Base-by-base conservation (phyloP, 2,113 vertebrate species). In the Cromileptes altivelis region DNA sequence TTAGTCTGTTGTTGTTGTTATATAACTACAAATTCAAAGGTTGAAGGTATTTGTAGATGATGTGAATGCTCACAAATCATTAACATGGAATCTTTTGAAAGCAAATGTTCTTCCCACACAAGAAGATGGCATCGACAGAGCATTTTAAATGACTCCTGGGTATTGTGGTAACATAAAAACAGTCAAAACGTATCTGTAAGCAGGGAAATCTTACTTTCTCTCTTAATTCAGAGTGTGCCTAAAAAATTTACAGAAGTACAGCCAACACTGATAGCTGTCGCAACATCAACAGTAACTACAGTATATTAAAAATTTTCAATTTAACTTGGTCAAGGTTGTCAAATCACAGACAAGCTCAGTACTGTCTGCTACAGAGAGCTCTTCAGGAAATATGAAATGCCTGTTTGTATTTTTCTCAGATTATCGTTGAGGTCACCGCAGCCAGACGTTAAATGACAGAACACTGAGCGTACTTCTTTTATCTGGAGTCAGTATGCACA, bases 401-500 rank as follows among this genome's bases (percentile, higher is more conserved):
- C 21, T 27, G 17, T 74, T n/a, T 37, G 33, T 37, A 37, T 37
- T 37, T 30, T 5, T 9, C 55, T 60, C 23, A 21, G 42, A 62
- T 62, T 30, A 6, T 3, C 6, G 45, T 14, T 21, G 25, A 85
- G 49, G 63, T 50, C 67, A 40, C 4, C 0, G 73, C 50, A 25
- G 80, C 17, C 10, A 47, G 64, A 40, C 49, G 18, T 23, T 23
- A 33, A 13, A 79, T 37, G 5, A 12, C 76, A 57, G 61, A 81
- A 55, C 57, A 18, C 42, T 14, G 62, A 53, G 61, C 8, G 18
- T n/a, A 50, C 42, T 11, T 68, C 6, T 27, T 7, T 70, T 62
- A 58, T 80, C 70, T 69, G 23, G 27, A 81, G 21, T 57, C 75
- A 76, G 81, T 30, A 27, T 1, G 73, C 65, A 45, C 69, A 85